Conservation (phyloP, 2,797 vertebrate genomes). For the Molossus alvarezi region DNA sequence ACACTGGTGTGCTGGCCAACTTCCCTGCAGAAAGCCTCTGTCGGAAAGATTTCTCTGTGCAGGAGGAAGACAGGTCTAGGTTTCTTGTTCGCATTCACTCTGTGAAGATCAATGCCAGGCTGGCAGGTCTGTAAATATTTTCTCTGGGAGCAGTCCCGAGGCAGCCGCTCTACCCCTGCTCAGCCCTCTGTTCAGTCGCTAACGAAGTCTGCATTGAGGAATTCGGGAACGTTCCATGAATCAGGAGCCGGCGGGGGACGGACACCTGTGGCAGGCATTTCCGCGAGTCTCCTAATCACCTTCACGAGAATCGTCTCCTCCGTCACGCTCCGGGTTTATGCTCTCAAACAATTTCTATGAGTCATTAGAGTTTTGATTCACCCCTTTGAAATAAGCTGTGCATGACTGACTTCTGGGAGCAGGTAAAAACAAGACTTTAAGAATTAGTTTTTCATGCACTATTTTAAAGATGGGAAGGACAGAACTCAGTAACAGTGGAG, state of each 20-base stretch:
- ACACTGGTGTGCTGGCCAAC: background rate
- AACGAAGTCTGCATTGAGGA: background rate
- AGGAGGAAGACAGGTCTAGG: constrained; percentile 11
- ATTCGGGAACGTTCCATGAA: background rate
- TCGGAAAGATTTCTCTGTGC: constrained; percentile 21
- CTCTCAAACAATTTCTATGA: background rate
- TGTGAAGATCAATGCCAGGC: constrained; percentile 60
- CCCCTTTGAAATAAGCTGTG: background rate
- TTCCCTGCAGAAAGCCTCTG: background rate
- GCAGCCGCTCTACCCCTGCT: background rate
- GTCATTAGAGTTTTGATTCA: background rate
- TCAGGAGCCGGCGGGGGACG: background rate
- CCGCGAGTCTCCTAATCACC: background rate
- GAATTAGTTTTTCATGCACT: constrained; percentile 6
- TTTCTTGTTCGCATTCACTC: constrained; percentile 64
- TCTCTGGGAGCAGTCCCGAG: constrained; percentile 5
- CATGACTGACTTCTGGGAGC: background rate
- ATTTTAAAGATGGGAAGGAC: background rate
- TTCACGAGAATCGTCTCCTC: background rate
- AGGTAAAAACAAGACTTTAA: background rate
- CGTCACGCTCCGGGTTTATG: background rate
- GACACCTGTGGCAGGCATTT: background rate
- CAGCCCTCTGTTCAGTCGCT: background rate
- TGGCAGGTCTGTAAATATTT: constrained; percentile 78
- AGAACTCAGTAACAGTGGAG: background rate